Base-by-base conservation (phyloP, 2,113 vertebrate genomes). In the Leucosticte australis region DNA sequence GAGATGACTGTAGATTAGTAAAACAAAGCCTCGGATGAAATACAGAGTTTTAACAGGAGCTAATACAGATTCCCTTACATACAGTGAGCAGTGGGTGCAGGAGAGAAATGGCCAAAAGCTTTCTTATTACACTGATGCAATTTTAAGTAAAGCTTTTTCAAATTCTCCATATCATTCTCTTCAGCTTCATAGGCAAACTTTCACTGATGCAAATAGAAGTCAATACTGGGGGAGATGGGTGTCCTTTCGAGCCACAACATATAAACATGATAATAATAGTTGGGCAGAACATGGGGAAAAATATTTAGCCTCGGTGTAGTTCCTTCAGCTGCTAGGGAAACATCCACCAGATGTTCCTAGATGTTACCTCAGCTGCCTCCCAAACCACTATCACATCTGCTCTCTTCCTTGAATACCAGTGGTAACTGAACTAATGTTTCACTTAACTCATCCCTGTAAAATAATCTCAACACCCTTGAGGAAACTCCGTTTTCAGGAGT, bases 291-390 rank as follows among this genome's bases (percentile, higher is more conserved):
- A 77, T 4, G 15, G 24, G 14, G 6, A 77, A 84, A 93, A 71
- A 15, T 26, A 83, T 60, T 78, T 64, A 73, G 89, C 68, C 75
- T 87, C 86, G 88, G 59, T 67, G 64, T 70, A 80, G 39, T 50
- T 86, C 87, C 60, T 78, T 74, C 79, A 92, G 80, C 81, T 87
- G 62, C 62, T 69, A 41, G 11, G 44, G 86, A 97, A 98, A 89
- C 33, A 80, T 91, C 33, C 78, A 85, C 93, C 88, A 97, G 86
- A 92, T 97, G 77, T 89, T 96, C 73, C 79, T 80, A 70, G 79
- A 93, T 86, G 84, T 84, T 92, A 96, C 87, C 78, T 87, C 95
- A 94, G 89, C 68, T 94, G 93, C 92, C 79, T 97, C 76, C 31
- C 64, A 95, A 97, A 95, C 73, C 88, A 78, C 37, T 76, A 70